These are phyloP conservation scores for Phrixothrix hirtus DNA, from an alignment of 2,888 invertebrate species.

Conservation along the genomic window DNA sequence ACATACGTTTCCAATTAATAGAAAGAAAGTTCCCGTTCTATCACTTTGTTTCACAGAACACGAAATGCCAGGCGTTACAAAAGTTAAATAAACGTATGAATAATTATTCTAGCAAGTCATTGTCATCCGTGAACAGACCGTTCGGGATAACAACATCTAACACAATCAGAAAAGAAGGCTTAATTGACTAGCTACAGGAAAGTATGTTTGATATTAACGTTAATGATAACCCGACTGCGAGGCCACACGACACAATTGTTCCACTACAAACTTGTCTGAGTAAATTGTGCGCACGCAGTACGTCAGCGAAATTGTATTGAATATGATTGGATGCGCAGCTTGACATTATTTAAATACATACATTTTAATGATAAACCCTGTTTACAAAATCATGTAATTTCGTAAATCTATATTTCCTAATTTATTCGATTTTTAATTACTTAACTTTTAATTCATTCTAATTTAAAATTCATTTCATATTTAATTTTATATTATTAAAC, in stretches of 20 bases:
- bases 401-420: too few species aligned
- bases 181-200: conserved; percentile 12
- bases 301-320: conserved; percentile 1
- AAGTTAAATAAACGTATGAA: background rate
- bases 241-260: conserved; percentile 7
- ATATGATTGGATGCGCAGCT: background rate
- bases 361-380: too few species aligned
- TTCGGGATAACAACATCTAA: conserved; percentile 12
- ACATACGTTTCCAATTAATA: background rate
- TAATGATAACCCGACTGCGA: conserved; percentile 6
- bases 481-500: too few species aligned
- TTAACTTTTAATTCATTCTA: too few species aligned
- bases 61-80: conserved; percentile 2
- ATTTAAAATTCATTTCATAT: too few species aligned
- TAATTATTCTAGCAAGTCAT: conserved; percentile 20
- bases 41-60: background rate
- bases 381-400: too few species aligned
- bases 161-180: conserved; percentile 11
- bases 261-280: conserved; percentile 4
- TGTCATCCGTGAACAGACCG: conserved; percentile 4
- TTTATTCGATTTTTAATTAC: too few species aligned
- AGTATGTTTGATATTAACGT: conserved; percentile 12
- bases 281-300: conserved; percentile 7
- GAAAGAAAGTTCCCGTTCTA: too few species aligned
- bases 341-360: too few species aligned